A percentile compares a stretch with the other conserved stretches of the same genome.
phyloP scores from a whole-genome alignment of 2,113 vertebrate genomes.

The Marmota flaviventris region DNA sequence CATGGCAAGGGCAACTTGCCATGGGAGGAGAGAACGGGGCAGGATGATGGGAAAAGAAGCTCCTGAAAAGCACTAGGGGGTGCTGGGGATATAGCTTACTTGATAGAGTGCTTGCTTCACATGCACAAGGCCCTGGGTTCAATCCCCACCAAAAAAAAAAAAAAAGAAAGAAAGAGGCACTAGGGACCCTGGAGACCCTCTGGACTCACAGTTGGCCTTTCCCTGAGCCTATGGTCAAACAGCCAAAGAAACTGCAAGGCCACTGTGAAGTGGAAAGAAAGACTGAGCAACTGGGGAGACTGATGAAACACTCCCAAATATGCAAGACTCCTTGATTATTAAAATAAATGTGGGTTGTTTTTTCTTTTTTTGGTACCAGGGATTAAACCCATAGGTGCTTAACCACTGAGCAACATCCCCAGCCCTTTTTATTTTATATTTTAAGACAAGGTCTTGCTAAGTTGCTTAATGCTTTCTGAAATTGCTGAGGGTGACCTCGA shows the following conservation, averaged over 20 bases:
- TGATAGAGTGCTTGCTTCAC: too few species aligned
- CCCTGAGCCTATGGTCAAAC: not conserved
- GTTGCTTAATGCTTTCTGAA: not conserved
- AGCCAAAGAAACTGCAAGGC: not conserved
- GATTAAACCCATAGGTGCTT: not conserved
- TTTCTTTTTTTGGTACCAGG: not conserved
- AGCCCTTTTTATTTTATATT: not conserved
- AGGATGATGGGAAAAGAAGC: not conserved
- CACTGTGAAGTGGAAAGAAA: not conserved
- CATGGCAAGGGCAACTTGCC: conserved; percentile 59
- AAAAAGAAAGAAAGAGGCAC: not conserved
- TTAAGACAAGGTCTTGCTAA: not conserved
- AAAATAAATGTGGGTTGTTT: conserved; percentile 24
- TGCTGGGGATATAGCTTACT: too few species aligned
- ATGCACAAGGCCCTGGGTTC: too few species aligned
- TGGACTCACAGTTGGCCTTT: not conserved
- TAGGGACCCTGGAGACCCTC: not conserved
- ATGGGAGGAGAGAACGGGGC: not conserved
- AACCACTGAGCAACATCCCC: not conserved
- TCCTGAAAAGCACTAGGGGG: not conserved
- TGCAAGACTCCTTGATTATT: conserved; percentile 49
- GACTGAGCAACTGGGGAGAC: not conserved
- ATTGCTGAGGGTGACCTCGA: not conserved
- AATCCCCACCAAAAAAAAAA: too few species aligned
- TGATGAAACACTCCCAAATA: not conserved